phyloP scores from a whole-genome alignment of 2,113 vertebrate species.

The Cyrtonyx montezumae region DNA sequence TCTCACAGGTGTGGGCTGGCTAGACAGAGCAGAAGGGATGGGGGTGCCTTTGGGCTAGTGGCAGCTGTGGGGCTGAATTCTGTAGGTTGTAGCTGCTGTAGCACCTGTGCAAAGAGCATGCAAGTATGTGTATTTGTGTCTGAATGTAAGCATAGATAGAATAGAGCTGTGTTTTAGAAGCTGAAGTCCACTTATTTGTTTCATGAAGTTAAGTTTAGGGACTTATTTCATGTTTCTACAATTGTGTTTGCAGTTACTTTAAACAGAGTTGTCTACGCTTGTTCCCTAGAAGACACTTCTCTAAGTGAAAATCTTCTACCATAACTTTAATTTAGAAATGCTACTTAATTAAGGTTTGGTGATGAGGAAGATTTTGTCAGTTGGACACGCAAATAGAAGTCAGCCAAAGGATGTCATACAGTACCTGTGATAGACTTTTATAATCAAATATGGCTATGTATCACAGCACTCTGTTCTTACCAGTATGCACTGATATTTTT shows the following conservation, averaged over 20 bases:
- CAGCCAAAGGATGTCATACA: neutral
- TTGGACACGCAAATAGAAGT: neutral
- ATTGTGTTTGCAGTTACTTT: neutral
- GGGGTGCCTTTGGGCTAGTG: neutral
- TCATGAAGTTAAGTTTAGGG: neutral
- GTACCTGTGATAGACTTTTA: neutral
- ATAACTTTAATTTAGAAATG: neutral
- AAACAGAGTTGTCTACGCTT: neutral
- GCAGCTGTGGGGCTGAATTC: neutral
- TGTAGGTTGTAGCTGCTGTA: neutral
- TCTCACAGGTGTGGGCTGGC: rapidly evolving
- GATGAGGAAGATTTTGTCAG: neutral
- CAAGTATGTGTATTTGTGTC: rapidly evolving
- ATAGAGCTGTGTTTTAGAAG: neutral
- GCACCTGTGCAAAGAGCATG: neutral
- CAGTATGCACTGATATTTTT: neutral
- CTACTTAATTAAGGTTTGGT: neutral
- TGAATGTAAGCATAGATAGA: neutral
- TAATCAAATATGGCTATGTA: neutral
- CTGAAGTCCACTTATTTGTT: neutral
- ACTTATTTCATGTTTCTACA: neutral
- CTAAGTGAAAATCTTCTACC: neutral
- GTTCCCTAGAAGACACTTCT: neutral
- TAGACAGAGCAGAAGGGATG: too few species aligned
- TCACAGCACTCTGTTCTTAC: neutral